These are phyloP conservation scores for Zaprionus ghesquierei DNA, from an alignment of 1,140 invertebrate species.

Conservation along the genomic window DNA sequence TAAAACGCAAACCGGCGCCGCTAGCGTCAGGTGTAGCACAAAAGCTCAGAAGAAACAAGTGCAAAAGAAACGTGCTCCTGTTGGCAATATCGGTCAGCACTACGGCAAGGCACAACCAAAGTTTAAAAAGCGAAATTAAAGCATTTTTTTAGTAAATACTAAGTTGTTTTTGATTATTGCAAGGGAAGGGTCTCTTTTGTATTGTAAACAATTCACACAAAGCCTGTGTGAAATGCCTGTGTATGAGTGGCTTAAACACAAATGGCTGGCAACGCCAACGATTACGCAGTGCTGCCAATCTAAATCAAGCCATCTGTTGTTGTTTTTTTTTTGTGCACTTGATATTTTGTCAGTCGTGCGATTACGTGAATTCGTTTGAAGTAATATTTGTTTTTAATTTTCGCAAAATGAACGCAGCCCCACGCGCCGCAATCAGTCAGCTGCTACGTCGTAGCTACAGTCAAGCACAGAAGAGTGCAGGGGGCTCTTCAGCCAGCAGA, in stretches of 20 bases:
- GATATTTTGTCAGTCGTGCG: slow-evolving; percentile 39
- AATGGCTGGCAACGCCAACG: slow-evolving; percentile 13
- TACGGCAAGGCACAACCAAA: slow-evolving; percentile 78
- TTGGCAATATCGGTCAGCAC: slow-evolving; percentile 70
- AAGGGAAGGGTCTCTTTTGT: background rate
- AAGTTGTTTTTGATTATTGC: background rate
- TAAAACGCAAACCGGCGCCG: slow-evolving; percentile 83
- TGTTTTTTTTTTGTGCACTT: slow-evolving; percentile 40
- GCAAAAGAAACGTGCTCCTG: slow-evolving; percentile 75
- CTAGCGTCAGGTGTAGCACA: slow-evolving; percentile 82
- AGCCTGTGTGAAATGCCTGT: background rate
- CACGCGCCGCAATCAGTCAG: slow-evolving; percentile 21
- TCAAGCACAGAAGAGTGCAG: slow-evolving; percentile 53
- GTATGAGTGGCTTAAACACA: background rate
- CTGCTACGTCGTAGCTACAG: slow-evolving; percentile 59
- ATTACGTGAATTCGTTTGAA: slow-evolving; percentile 70
- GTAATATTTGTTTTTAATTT: slow-evolving; percentile 44
- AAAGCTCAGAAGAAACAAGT: slow-evolving; percentile 75
- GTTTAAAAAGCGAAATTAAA: slow-evolving; percentile 69
- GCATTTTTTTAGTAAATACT: background rate
- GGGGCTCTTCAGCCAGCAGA: slow-evolving; percentile 31
- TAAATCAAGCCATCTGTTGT: slow-evolving; percentile 28
- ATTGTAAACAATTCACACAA: slow-evolving; percentile 21
- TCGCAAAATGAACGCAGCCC: slow-evolving; percentile 51
- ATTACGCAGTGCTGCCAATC: slow-evolving; percentile 21